Evolutionary conservation across 2,797 vertebrate species (phyloP).

Genomic region (Psittacula derbiana): DNA sequence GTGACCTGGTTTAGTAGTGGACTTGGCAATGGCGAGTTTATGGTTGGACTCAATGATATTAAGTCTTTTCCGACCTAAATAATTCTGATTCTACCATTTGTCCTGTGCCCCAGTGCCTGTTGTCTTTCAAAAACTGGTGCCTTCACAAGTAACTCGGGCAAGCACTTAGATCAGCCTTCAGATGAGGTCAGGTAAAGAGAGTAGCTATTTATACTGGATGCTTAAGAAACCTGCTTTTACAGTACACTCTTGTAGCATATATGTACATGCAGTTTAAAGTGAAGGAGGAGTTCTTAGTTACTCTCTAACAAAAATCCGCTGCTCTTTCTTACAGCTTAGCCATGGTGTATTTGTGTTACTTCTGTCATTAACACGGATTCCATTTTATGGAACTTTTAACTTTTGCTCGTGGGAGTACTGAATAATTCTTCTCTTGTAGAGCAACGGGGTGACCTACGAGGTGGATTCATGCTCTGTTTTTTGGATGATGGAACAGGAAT

Average conservation of each 20-base stretch:
- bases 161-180: neutral
- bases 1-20: neutral
- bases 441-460: slow-evolving; percentile 86
- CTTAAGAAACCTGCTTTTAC: neutral
- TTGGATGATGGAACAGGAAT: slow-evolving; percentile 97
- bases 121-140: neutral
- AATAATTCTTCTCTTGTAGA: slow-evolving; percentile 75
- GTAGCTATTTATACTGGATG: neutral
- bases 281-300: neutral
- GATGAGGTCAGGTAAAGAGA: neutral
- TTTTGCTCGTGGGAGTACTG: neutral
- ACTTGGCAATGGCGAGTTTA: neutral
- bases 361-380: neutral
- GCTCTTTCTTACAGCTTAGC: neutral
- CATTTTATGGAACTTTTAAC: neutral
- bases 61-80: neutral
- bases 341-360: neutral
- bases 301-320: neutral
- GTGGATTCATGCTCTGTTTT: slow-evolving; percentile 95
- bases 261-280: neutral
- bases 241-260: neutral
- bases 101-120: neutral
- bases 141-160: neutral
- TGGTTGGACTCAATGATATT: neutral
- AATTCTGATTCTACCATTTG: neutral